phyloP scores from a whole-genome alignment of 2,113 vertebrate species.

The Dromas ardeola region DNA sequence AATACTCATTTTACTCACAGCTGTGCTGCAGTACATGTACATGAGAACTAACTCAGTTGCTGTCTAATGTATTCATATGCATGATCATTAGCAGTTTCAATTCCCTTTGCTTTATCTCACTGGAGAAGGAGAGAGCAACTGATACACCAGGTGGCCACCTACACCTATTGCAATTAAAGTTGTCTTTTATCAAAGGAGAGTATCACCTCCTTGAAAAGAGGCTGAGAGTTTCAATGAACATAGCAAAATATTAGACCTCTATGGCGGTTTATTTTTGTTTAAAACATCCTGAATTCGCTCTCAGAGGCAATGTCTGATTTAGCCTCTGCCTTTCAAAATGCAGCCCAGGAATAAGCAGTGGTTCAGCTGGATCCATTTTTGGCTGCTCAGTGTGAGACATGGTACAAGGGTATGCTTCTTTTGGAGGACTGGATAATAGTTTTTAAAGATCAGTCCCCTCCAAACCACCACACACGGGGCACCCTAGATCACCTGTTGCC shows the following conservation, averaged over 20 bases:
- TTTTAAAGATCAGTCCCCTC: neutral
- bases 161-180: slow-evolving; percentile 1
- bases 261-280: neutral
- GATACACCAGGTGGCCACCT: neutral
- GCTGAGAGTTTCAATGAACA: neutral
- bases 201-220: neutral
- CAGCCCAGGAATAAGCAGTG: neutral
- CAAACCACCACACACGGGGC: neutral
- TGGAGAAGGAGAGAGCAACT: neutral
- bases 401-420: neutral
- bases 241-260: neutral
- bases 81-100: neutral
- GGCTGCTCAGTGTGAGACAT: neutral
- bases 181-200: neutral
- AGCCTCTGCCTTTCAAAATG: neutral
- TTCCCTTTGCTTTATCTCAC: neutral
- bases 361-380: neutral
- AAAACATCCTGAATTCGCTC: neutral
- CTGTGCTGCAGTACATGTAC: neutral
- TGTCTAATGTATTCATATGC: neutral
- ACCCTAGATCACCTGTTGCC: neutral
- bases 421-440: neutral
- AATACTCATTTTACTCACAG: neutral
- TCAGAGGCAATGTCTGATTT: neutral
- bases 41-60: neutral